Evolutionary conservation across 2,797 vertebrate genomes (phyloP).

Genomic region (Oreonectes daqikongensis): DNA sequence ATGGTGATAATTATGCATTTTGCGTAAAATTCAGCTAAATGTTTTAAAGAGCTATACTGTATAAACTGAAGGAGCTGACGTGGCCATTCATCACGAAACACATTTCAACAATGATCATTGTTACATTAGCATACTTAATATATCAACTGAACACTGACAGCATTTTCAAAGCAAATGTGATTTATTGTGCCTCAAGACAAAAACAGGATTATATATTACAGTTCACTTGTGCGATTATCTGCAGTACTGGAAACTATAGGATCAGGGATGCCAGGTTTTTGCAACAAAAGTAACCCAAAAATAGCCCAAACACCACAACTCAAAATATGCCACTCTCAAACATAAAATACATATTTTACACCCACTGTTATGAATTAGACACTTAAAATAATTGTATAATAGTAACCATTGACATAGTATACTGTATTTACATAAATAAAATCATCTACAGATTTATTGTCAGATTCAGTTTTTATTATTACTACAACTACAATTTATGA

Average conservation of each 20-base stretch:
- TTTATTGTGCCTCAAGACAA: constrained; percentile 6
- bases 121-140: constrained; percentile 36
- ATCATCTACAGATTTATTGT: too few species aligned
- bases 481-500: too few species aligned
- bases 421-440: too few species aligned
- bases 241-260: constrained; percentile 7
- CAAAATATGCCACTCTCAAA: too few species aligned
- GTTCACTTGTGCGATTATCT: constrained; percentile 17
- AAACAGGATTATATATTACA: constrained; percentile 26
- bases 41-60: background rate
- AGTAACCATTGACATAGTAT: too few species aligned
- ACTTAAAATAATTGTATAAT: too few species aligned
- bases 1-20: constrained; percentile 1
- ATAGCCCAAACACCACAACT: too few species aligned
- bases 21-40: background rate
- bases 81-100: constrained; percentile 16
- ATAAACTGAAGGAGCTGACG: background rate
- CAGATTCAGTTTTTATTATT: too few species aligned
- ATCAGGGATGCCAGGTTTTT: too few species aligned
- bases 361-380: too few species aligned
- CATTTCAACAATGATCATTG: constrained; percentile 35
- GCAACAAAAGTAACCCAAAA: too few species aligned
- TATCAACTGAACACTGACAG: constrained; percentile 23
- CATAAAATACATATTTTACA: too few species aligned
- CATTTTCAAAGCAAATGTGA: constrained; percentile 35